Percentiles rank a stretch among this genome's conserved stretches.
These are phyloP conservation scores for Alentia gelatinosa DNA, from an alignment of 2,888 invertebrate genomes.

Conservation along the genomic window DNA sequence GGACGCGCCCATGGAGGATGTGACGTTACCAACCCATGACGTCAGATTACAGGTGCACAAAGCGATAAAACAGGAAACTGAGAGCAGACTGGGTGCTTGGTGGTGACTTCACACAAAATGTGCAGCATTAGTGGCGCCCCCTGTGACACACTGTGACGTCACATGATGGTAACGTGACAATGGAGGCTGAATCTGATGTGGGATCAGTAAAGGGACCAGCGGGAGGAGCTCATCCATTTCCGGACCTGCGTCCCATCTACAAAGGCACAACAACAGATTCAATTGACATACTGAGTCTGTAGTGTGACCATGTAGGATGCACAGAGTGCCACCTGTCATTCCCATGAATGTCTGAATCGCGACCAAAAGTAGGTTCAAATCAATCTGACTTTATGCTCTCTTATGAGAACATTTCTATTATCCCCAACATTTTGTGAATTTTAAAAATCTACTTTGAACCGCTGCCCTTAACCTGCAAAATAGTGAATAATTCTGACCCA, in stretches of 20 bases:
- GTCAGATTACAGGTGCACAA: not conserved
- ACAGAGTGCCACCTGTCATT: too few species aligned
- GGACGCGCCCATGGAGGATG: not conserved
- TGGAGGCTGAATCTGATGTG: conserved; percentile 8
- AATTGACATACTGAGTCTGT: not conserved
- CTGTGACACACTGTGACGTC: not conserved
- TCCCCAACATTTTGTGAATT: too few species aligned
- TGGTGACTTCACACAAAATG: not conserved
- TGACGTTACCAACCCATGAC: not conserved
- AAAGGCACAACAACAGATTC: not conserved
- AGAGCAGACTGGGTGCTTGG: not conserved
- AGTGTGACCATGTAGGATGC: too few species aligned
- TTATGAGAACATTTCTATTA: too few species aligned
- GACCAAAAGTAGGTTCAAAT: too few species aligned
- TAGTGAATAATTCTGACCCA: too few species aligned
- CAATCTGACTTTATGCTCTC: too few species aligned
- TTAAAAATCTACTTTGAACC: too few species aligned
- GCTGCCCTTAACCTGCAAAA: too few species aligned
- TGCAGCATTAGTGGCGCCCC: not conserved
- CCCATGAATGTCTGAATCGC: too few species aligned
- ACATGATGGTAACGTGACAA: not conserved
- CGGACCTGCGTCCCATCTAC: not conserved
- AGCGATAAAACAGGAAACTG: not conserved
- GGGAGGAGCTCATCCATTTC: conserved; percentile 5
- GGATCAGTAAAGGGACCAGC: conserved; percentile 24